Evolutionary conservation across 2,113 vertebrate species (phyloP).

Genomic region (Alces alces): DNA sequence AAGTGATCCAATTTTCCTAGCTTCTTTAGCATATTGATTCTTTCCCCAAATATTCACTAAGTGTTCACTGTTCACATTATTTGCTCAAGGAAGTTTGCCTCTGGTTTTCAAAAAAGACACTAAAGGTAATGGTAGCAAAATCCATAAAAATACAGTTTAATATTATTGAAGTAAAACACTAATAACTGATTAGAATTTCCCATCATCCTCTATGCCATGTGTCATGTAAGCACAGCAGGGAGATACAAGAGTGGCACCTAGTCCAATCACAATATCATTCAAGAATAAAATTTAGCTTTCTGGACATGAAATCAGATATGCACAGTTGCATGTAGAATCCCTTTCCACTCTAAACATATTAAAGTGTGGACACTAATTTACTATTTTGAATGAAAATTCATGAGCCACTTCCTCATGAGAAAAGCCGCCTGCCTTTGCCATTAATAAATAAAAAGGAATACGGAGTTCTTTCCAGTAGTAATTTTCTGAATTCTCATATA

Average conservation of each 20-base stretch:
- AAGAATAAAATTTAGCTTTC: constrained; percentile 73
- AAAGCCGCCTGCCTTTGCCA: constrained; percentile 76
- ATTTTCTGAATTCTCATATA: constrained; percentile 70
- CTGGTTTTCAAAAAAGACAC: constrained; percentile 43
- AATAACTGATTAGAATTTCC: constrained; percentile 44
- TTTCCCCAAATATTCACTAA: constrained; percentile 62
- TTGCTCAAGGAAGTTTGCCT: constrained; percentile 34
- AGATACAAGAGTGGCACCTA: background rate
- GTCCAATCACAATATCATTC: constrained; percentile 68
- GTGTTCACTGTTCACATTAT: constrained; percentile 41
- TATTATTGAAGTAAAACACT: constrained; percentile 68
- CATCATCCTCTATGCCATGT: background rate
- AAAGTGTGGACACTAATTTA: constrained; percentile 83
- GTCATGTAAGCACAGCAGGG: constrained; percentile 12
- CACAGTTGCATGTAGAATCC: constrained; percentile 79
- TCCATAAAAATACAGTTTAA: constrained; percentile 50
- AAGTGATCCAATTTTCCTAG: constrained; percentile 65
- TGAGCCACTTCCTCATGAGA: constrained; percentile 80
- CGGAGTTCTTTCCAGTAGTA: constrained; percentile 70
- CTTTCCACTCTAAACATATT: constrained; percentile 82
- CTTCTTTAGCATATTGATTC: constrained; percentile 55
- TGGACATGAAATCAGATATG: constrained; percentile 73
- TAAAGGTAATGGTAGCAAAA: constrained; percentile 49
- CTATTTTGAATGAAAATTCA: constrained; percentile 86
- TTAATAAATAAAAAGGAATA: constrained; percentile 83